Base-by-base conservation (phyloP, 2,113 vertebrate species). In the Sinocyclocheilus anophthalmus region DNA sequence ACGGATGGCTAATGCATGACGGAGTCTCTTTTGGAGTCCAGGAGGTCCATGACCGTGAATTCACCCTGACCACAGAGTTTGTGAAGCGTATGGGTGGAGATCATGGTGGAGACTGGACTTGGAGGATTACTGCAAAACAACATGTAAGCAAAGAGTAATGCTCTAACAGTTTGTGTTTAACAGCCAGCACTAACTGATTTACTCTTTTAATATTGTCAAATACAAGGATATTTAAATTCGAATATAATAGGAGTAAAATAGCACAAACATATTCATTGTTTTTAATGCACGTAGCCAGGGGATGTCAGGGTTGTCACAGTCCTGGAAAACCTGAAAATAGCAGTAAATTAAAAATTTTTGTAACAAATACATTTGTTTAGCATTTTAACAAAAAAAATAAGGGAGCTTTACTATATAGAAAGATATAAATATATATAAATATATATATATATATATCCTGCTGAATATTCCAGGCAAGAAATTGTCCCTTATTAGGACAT, bases 101-200 rank as follows among this genome's bases (percentile, higher is more conserved):
- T 5, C 96, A 99, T 0, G 98, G 98, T 1, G 98, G 98, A 11
- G 98, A 99, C 83, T 99, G 98, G 98, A 98, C 96, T 37, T 99
- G 97, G 98, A 95, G 97, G 86, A 90, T 99, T 89, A 96, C 95
- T 0, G 97, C 94, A 18, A 95, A 95, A 85, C 93, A 93, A 63
- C 95, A 97, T 91, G 97, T 98, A 91, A 92, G 92, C 72, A 82
- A 77, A 13, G 9, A 20, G 20, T 50, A 76, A 50, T 76, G 6
- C 39, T 76, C n/a, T 45, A 76, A 55, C 39, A 76, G 10, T 45
- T 76, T 76, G 14, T 76, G 39, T 48, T 72, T 42, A 4, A 42
- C 2, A 42, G 69, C 9, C 18, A 22, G 18, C 33, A 11, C 37
- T 70, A 70, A 10, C 30, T 22, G 33, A 72, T 72, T 42, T 72